Percentiles rank a stretch among this genome's conserved stretches.
These are phyloP conservation scores for Poliocrania exsul DNA, from an alignment of 2,797 vertebrate genomes.

Conservation along the genomic window DNA sequence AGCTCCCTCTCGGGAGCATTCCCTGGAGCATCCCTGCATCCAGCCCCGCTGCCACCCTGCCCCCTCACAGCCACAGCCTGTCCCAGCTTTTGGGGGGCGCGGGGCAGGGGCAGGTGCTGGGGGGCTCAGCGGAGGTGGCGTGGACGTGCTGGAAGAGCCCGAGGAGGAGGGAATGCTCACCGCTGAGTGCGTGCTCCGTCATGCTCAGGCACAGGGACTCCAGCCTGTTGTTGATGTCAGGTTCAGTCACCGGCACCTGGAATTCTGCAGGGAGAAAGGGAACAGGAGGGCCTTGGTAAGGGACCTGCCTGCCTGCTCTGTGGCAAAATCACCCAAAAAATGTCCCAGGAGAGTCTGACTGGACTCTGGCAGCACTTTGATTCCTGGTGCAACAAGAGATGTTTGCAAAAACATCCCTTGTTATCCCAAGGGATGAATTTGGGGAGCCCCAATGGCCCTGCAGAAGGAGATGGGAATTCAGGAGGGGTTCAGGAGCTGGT, in stretches of 20 bases:
- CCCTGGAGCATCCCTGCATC: not conserved
- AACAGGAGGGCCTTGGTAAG: not conserved
- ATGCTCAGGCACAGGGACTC: conserved; percentile 98
- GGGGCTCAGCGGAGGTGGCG: not conserved
- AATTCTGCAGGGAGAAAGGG: conserved; percentile 82
- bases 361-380: accelerated
- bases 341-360: not conserved
- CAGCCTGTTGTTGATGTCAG: conserved; percentile 98
- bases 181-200: conserved; percentile 97
- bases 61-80: conserved; percentile 51
- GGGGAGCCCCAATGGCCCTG: accelerated
- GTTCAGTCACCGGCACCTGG: conserved; percentile 92
- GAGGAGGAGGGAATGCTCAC: conserved; percentile 74
- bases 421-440: not conserved
- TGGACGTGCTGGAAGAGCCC: conserved; percentile 43
- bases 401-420: accelerated
- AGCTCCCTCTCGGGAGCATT: not conserved
- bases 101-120: conserved; percentile 18
- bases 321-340: not conserved
- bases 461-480: not conserved
- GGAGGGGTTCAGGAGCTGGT: accelerated
- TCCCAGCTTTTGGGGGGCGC: conserved; percentile 41
- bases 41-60: accelerated
- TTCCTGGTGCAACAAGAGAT: not conserved
- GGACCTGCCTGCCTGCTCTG: not conserved